A percentile compares a stretch with the other conserved stretches of the same genome.
Conservation (phyloP, 2,888 invertebrate genomes). For the Coecobrya sp. region DNA sequence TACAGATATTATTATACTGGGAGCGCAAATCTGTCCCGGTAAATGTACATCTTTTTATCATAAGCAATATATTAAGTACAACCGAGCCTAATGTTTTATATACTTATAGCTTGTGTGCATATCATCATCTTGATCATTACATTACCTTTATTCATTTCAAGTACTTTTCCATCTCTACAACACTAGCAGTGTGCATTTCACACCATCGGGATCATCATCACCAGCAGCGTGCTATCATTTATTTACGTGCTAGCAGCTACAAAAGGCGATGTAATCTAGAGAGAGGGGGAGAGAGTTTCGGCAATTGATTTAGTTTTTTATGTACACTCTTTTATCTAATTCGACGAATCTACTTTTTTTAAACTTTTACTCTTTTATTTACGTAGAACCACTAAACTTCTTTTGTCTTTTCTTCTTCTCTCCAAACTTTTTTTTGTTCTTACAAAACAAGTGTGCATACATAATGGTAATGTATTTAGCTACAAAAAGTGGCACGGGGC, state of each 20-base stretch:
- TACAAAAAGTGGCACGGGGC: background rate
- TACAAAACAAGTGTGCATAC: background rate
- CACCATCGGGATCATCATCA: background rate
- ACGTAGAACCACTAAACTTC: background rate
- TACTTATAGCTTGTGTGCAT: background rate
- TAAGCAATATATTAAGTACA: background rate
- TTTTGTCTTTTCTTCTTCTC: background rate
- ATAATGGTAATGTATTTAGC: background rate
- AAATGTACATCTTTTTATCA: background rate
- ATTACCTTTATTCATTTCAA: background rate
- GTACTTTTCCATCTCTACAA: background rate
- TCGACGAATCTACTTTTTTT: slow-evolving; percentile 13
- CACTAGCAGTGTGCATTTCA: background rate
- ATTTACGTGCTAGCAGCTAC: background rate
- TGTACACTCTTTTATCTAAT: slow-evolving; percentile 2
- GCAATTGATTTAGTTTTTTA: slow-evolving; percentile 30
- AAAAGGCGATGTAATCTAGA: background rate
- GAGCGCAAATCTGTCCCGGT: background rate
- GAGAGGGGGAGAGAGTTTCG: background rate
- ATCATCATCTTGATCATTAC: background rate
- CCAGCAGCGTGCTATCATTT: background rate
- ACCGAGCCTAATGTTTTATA: background rate
- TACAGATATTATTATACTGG: no score
- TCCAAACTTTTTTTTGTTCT: background rate
- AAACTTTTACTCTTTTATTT: slow-evolving; percentile 11